Evolutionary conservation across 2,113 vertebrate species (phyloP), one percentile per base, ranked within the genome.

Genomic region (Polypterus senegalus): DNA sequence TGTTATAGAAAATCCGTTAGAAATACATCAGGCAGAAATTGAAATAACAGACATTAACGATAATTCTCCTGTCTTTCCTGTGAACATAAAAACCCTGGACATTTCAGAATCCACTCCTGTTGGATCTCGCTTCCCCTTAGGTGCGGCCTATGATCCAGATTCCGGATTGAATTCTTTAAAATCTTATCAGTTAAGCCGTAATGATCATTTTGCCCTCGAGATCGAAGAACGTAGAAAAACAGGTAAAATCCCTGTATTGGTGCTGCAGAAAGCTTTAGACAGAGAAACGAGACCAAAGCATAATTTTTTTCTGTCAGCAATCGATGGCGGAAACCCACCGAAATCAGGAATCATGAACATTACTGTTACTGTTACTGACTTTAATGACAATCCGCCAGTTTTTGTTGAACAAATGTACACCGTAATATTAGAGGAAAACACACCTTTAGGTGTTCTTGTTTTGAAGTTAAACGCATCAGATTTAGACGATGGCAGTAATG

Each of bases 331-430:
- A 4, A 44, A 10, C 1, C 56, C 56, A 1, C 10, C 44, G 27
- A 3, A 45, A 4, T 57, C 56, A 3, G 56, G 56, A 7, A 57
- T 44, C 9, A 6, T 57, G 56, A 44, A 44, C 5, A 57, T 57
- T 27, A 57, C 27, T 7, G 56, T 57, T 6, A 4, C 5, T 6
- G 56, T 57, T 44, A 7, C 46, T 5, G 27, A 57, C 46, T 45
- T 4, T 45, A 57, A 57, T n/a, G 79, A 79, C 59, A 84, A 83
- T 53, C 71, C 76, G 46, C 82, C 79, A 0, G 67, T 72, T 5
- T 84, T 83, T 67, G 73, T 66, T 3, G 73, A 80, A 45, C 49
- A 73, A 0, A 4, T 77, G 6, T 83, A 81, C 44, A 73, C 61
- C 59, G 64, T 69, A 2, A 63, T 62, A 4, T 6, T 79, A 7